Conservation (phyloP, 2,888 invertebrate species). For the Kryphioiulus occultus region DNA sequence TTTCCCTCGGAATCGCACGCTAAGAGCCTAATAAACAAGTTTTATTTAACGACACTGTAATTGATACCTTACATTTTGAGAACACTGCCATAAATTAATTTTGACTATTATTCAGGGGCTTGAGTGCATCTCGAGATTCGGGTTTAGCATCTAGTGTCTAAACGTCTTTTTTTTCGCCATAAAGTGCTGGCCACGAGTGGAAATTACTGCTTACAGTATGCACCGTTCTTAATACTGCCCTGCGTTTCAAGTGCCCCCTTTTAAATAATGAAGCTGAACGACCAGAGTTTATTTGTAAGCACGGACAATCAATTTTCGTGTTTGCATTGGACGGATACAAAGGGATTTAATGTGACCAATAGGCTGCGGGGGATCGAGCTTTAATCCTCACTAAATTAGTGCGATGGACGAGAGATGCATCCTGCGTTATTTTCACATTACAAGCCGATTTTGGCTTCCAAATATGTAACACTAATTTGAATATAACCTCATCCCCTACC, state of each 20-base stretch:
- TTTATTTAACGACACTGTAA: constrained; percentile 32
- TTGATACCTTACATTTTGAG: constrained; percentile 28
- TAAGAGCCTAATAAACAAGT: constrained; percentile 32
- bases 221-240: not conserved
- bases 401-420: not conserved
- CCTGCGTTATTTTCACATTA: not conserved
- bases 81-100: constrained; percentile 39
- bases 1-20: not conserved
- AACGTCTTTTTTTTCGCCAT: not conserved
- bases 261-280: constrained; percentile 32
- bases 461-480: not conserved
- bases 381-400: not conserved
- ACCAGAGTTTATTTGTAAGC: constrained; percentile 32
- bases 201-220: not conserved
- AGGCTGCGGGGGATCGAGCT: constrained; percentile 4
- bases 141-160: not conserved
- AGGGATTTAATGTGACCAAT: constrained; percentile 35
- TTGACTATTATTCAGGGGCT: not conserved
- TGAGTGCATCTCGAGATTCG: constrained; percentile 29
- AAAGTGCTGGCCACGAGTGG: not conserved
- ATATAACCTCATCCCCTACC: not conserved
- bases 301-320: constrained; percentile 33
- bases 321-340: not conserved
- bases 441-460: not conserved
- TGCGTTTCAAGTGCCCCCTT: constrained; percentile 21